A percentile compares a stretch with the other conserved stretches of the same genome.
Evolutionary conservation across 2,797 vertebrate species (phyloP).

Genomic region (Falco cherrug): DNA sequence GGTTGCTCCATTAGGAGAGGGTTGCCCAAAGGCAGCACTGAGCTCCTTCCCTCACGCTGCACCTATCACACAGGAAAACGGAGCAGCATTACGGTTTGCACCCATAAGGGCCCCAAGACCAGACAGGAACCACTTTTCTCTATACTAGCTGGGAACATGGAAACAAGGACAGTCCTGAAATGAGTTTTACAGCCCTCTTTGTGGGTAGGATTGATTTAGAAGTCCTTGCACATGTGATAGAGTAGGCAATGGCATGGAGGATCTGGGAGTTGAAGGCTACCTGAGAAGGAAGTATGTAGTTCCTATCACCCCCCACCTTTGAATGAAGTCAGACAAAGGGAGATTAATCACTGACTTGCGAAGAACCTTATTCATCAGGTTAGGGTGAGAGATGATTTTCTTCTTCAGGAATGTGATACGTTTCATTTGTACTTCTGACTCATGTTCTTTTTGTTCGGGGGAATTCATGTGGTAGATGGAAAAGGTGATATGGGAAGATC

Average conservation of each 20-base stretch:
- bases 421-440: background rate
- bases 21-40: background rate
- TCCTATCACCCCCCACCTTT: background rate
- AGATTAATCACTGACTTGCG: background rate
- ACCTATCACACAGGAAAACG: background rate
- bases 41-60: background rate
- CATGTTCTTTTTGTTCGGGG: accelerated
- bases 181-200: background rate
- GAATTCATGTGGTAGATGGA: background rate
- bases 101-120: background rate
- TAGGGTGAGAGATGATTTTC: background rate
- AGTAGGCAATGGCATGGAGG: background rate
- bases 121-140: background rate
- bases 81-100: background rate
- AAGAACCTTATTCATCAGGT: background rate
- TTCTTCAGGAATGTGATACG: background rate
- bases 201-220: background rate
- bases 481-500: background rate
- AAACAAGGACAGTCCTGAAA: background rate
- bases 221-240: background rate
- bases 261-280: background rate
- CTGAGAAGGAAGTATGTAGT: background rate
- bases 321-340: background rate
- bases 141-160: background rate
- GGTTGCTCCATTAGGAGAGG: background rate